Evolutionary conservation across 2,888 invertebrate genomes (phyloP), one percentile per base, ranked within the genome.

Genomic region (Cyclophora punctaria): DNA sequence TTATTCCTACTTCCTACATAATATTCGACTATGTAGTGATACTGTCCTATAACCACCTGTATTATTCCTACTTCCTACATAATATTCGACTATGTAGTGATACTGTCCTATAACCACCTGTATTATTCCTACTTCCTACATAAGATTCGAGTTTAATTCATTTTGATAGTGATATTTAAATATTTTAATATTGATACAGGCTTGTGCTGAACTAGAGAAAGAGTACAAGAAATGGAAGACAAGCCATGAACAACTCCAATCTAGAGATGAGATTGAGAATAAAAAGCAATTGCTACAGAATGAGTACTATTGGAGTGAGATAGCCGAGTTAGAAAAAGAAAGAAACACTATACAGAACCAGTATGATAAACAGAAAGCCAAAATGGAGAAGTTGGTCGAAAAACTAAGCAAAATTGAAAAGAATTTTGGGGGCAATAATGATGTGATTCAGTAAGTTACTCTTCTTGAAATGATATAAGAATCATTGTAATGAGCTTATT

Each of bases 301-400:
- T 56, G 93, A 93, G 71, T 84, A 90, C 54, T 85, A 89, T 34
- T 89, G 88, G 87, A 84, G 84, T 52, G 83, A 86, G 57, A 87
- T 91, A 20, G 75, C 67, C 0, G 80, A 83, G 6, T 63, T 78
- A 6, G 88, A 89, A 60, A 57, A 62, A 4, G 77, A 80, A 40
- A 73, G 71, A 3, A 64, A 63, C 20, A 64, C 61, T 1, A 80
- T 90, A 42, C 80, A 89, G 49, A 78, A 90, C 0, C 71, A 80
- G 62, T 75, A 74, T 71, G 90, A 64, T 62, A 89, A 69, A 77
- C 90, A 73, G 64, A 89, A 70, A 55, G 75, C 54, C 46, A 89
- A 60, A 64, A 88, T 70, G 57, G 81, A 67, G 61, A 86, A 71
- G 69, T 80, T 75, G 48, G 69, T 62, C 7, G 78, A 78, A 40